Conservation (phyloP, 2,888 invertebrate genomes). For the Aleiodes leptofemur region DNA sequence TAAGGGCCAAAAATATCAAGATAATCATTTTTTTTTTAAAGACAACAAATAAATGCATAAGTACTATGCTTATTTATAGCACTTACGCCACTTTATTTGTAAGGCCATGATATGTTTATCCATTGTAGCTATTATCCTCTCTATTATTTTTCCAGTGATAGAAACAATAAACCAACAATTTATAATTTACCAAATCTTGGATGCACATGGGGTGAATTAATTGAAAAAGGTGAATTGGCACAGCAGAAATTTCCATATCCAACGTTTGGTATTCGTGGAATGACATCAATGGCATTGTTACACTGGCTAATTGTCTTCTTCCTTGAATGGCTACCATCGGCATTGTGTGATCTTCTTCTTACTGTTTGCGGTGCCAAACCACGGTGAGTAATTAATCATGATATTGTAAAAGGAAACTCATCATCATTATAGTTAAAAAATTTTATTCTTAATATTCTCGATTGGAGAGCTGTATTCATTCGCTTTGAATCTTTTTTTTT, state of each 20-base stretch:
- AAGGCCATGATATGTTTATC: no score
- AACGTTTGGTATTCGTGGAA: conserved; percentile 67
- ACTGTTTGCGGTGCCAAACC: conserved; percentile 58
- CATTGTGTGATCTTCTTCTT: conserved; percentile 63
- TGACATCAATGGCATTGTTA: conserved; percentile 60
- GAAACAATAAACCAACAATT: conserved; percentile 52
- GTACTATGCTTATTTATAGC: no score
- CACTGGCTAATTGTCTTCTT: conserved; percentile 64
- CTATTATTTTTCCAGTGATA: conserved; percentile 46
- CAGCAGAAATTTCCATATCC: conserved; percentile 65
- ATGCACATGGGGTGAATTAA: conserved; percentile 66
- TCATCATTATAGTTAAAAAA: background rate
- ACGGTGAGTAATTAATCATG: conserved; percentile 59
- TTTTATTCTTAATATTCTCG: no score
- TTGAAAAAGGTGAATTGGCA: conserved; percentile 61
- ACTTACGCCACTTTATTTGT: no score
- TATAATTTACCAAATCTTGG: conserved; percentile 63
- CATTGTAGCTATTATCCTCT: background rate
- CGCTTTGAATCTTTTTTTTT: no score
- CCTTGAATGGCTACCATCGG: conserved; percentile 68
- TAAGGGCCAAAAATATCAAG: no score
- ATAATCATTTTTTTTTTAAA: no score
- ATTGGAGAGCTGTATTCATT: no score
- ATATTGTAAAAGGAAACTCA: background rate
- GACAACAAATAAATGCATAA: no score